phyloP scores from a whole-genome alignment of 2,113 vertebrate species.

The Eptatretus burgeri region DNA sequence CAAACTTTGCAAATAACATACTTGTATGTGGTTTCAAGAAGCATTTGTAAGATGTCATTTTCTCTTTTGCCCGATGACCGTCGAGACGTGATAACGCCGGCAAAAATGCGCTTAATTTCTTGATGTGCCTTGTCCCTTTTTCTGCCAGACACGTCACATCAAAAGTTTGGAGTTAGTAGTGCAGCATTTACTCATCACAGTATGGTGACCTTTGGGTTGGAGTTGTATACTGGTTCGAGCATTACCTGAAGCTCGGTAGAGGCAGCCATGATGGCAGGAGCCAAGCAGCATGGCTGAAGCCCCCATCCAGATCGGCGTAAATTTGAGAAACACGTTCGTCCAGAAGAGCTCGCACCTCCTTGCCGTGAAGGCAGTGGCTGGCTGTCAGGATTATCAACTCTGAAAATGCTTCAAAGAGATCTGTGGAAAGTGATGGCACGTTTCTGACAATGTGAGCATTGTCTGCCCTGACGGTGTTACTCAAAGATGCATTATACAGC shows the following conservation, averaged over 20 bases:
- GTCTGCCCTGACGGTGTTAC: too few relatives aligned
- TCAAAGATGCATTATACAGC: too few relatives aligned
- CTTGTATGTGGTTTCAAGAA: slow-evolving; percentile 79
- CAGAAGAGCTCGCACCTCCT: slow-evolving; percentile 50
- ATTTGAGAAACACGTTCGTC: slow-evolving; percentile 55
- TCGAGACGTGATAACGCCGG: slow-evolving; percentile 53
- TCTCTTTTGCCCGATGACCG: slow-evolving; percentile 26
- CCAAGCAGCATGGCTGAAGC: slow-evolving; percentile 74
- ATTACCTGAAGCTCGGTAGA: slow-evolving; percentile 78
- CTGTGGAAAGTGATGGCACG: slow-evolving; percentile 15
- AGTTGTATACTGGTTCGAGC: too few relatives aligned
- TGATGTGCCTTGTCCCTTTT: slow-evolving; percentile 44
- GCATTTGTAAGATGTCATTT: slow-evolving; percentile 72
- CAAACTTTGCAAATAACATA: slow-evolving; percentile 16
- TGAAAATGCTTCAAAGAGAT: slow-evolving; percentile 63
- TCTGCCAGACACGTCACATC: neutral
- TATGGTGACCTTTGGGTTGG: too few relatives aligned
- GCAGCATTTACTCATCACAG: too few relatives aligned
- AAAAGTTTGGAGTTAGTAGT: too few relatives aligned
- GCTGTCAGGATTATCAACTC: slow-evolving; percentile 92
- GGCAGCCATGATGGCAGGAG: slow-evolving; percentile 73
- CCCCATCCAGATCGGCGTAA: slow-evolving; percentile 68
- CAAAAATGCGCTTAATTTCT: slow-evolving; percentile 73
- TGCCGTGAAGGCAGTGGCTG: slow-evolving; percentile 69
- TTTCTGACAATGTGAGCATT: too few relatives aligned